phyloP scores from a whole-genome alignment of 2,113 vertebrate genomes.

The Oxyura jamaicensis region DNA sequence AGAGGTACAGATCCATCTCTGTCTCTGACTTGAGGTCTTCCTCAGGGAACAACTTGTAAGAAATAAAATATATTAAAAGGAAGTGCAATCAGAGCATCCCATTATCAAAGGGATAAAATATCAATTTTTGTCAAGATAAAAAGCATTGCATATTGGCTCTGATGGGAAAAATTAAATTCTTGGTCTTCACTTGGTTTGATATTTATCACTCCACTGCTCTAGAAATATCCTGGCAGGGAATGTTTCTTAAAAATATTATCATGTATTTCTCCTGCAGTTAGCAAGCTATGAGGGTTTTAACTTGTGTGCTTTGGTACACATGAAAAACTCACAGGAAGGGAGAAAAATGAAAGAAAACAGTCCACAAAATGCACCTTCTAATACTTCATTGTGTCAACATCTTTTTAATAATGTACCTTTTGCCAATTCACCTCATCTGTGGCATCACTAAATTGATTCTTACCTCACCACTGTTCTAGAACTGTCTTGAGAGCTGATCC shows the following conservation, averaged over 20 bases:
- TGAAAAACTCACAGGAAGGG: neutral
- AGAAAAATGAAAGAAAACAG: neutral
- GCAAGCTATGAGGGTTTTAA: slow-evolving; percentile 32
- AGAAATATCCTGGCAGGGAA: slow-evolving; percentile 63
- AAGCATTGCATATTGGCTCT: slow-evolving; percentile 63
- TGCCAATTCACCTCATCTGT: neutral
- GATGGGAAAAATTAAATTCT: slow-evolving; percentile 76
- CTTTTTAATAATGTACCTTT: neutral
- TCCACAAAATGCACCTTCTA: neutral
- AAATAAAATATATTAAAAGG: slow-evolving; percentile 64
- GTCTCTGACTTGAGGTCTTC: slow-evolving; percentile 55
- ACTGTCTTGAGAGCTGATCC: neutral
- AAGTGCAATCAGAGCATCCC: slow-evolving; percentile 64
- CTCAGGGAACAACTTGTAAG: slow-evolving; percentile 38
- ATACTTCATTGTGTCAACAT: neutral
- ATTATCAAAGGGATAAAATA: slow-evolving; percentile 76
- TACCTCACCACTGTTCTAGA: neutral
- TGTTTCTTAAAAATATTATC: slow-evolving; percentile 25
- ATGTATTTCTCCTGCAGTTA: slow-evolving; percentile 47
- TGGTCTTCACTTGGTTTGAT: slow-evolving; percentile 71
- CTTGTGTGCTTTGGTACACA: neutral
- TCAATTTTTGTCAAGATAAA: slow-evolving; percentile 75
- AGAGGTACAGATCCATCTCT: slow-evolving; percentile 18
- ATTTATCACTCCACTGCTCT: slow-evolving; percentile 70
- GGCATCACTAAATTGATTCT: neutral